Evolutionary conservation across 35 echinoderm and acorn worm genomes (phyloP).

Genomic region (Apostichopus californicus): DNA sequence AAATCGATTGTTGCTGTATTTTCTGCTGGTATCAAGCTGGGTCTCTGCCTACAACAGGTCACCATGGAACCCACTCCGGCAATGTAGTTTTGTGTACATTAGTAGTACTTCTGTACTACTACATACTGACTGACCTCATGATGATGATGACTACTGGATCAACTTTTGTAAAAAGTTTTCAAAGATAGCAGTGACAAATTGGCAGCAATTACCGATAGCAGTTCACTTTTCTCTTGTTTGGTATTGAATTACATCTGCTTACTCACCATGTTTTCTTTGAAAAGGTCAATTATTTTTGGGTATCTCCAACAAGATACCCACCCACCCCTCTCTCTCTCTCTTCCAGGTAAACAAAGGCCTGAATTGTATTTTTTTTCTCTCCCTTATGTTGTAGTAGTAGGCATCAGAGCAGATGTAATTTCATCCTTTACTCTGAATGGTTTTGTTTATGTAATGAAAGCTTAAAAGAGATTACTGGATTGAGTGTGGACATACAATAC

Average conservation of each 20-base stretch:
- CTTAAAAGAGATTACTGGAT: not conserved
- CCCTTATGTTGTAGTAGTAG: not conserved
- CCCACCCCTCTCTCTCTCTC: not conserved
- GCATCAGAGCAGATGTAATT: not conserved
- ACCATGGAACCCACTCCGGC: not conserved
- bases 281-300: not conserved
- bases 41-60: not conserved
- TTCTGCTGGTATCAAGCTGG: too few relatives aligned
- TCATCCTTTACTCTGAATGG: not conserved
- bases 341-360: not conserved
- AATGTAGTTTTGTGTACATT: too few relatives aligned
- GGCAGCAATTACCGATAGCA: not conserved
- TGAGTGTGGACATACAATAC: not conserved
- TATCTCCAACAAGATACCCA: too few relatives aligned
- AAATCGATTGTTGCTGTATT: too few relatives aligned
- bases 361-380: not conserved
- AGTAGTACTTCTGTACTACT: not conserved
- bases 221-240: not conserved
- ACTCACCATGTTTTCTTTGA: not conserved
- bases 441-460: constrained; percentile 7
- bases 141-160: not conserved
- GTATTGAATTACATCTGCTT: not conserved
- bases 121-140: not conserved
- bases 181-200: not conserved
- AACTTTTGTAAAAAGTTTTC: not conserved